phyloP scores from a whole-genome alignment of 2,113 vertebrate species.

The Dissostichus mawsoni region DNA sequence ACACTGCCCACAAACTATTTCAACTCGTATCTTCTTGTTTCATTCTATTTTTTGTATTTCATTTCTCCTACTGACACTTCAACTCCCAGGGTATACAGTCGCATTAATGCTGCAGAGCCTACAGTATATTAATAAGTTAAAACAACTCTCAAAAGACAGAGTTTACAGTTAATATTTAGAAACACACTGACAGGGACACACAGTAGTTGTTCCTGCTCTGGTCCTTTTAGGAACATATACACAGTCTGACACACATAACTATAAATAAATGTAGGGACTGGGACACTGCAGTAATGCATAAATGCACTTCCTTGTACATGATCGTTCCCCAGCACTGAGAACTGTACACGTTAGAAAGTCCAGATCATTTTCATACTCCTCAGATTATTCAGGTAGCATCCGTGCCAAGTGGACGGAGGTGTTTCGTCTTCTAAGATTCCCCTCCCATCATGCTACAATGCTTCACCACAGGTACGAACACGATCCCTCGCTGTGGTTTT shows the following conservation, averaged over 20 bases:
- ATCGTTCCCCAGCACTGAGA: not conserved
- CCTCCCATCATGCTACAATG: conserved; percentile 11
- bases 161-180: not conserved
- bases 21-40: too few relatives aligned
- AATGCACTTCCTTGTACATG: not conserved
- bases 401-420: conserved; percentile 15
- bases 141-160: not conserved
- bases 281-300: not conserved
- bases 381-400: conserved; percentile 11
- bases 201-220: not conserved
- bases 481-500: conserved; percentile 13
- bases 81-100: not conserved
- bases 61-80: too few relatives aligned
- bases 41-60: too few relatives aligned
- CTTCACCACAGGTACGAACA: conserved; percentile 3
- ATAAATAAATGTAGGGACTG: not conserved
- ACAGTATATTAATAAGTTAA: not conserved
- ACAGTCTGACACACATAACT: not conserved
- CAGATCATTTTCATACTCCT: conserved; percentile 20
- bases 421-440: conserved; percentile 9
- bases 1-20: too few relatives aligned
- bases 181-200: not conserved
- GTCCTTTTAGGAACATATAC: conserved; percentile 1
- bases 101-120: not conserved
- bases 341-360: not conserved